phyloP scores from a whole-genome alignment of 2,797 vertebrate genomes.

The Chloroceryle amazona region DNA sequence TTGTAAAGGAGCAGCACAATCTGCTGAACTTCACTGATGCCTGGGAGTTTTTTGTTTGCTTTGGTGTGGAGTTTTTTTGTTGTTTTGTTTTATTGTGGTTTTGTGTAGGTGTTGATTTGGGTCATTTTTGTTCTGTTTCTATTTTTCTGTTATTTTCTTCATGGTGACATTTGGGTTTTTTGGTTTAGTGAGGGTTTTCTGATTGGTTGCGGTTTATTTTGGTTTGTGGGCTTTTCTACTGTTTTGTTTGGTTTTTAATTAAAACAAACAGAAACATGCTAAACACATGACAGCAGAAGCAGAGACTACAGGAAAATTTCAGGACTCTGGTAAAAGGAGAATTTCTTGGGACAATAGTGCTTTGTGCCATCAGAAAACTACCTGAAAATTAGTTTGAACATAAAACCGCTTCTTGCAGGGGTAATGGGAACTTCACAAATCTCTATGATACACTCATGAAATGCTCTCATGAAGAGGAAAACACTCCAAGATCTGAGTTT shows the following conservation, averaged over 20 bases:
- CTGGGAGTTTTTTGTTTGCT: no score
- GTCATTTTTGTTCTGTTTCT: neutral
- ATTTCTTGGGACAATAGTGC: neutral
- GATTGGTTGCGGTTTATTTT: neutral
- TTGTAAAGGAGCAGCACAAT: neutral
- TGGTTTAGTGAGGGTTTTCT: neutral
- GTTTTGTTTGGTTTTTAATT: neutral
- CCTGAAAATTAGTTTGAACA: neutral
- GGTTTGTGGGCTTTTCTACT: no score
- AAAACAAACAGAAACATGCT: no score
- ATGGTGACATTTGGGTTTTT: fast-evolving
- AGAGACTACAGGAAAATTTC: neutral
- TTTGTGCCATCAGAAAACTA: neutral
- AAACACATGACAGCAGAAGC: neutral
- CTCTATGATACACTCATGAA: neutral
- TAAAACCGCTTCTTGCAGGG: neutral
- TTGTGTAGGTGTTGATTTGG: neutral
- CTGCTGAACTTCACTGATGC: neutral
- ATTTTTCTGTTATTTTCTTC: neutral
- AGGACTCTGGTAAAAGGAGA: neutral
- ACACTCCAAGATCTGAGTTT: neutral
- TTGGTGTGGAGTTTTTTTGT: neutral
- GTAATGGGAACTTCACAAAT: neutral
- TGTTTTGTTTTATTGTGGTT: neutral
- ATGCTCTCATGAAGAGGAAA: neutral